phyloP scores from a whole-genome alignment of 2,888 invertebrate species.

The Nemurella pictetii region DNA sequence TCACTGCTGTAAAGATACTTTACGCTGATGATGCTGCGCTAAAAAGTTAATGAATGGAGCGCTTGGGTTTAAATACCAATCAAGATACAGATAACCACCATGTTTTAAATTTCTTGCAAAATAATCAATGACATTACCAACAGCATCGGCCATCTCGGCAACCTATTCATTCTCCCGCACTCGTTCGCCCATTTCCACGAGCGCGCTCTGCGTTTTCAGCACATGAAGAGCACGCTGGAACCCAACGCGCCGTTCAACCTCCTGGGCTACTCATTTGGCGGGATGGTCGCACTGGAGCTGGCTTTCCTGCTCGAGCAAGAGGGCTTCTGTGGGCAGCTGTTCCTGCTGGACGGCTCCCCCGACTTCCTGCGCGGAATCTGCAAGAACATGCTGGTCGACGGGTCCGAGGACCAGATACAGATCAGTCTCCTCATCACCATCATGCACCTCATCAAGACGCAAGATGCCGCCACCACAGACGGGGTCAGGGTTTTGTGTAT shows the following conservation, averaged over 20 bases:
- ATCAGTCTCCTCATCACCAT: conserved; percentile 61
- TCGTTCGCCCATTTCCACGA: too few relatives aligned
- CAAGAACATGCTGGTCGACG: conserved; percentile 46
- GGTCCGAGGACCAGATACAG: conserved; percentile 58
- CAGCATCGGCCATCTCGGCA: too few relatives aligned
- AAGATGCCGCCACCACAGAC: neutral
- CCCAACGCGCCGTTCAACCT: conserved; percentile 65
- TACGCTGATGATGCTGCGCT: too few relatives aligned
- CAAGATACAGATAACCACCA: too few relatives aligned
- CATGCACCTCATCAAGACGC: conserved; percentile 29
- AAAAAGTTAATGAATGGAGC: too few relatives aligned
- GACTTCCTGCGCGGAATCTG: conserved; percentile 56
- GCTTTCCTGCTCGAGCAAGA: conserved; percentile 69
- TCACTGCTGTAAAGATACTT: too few relatives aligned
- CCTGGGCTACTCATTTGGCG: conserved; percentile 89
- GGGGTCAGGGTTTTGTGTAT: too few relatives aligned
- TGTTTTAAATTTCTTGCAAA: too few relatives aligned
- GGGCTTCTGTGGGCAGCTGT: conserved; percentile 64
- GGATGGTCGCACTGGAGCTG: conserved; percentile 75
- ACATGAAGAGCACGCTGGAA: conserved; percentile 1
- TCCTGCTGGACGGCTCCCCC: conserved; percentile 83
- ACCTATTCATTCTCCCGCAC: too few relatives aligned
- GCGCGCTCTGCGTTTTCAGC: conserved; percentile 29
- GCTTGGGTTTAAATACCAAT: too few relatives aligned
- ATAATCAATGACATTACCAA: too few relatives aligned